A percentile compares a stretch with the other conserved stretches of the same genome.
Evolutionary conservation across 2,113 vertebrate genomes (phyloP).

Genomic region (Catharus bicknelli): DNA sequence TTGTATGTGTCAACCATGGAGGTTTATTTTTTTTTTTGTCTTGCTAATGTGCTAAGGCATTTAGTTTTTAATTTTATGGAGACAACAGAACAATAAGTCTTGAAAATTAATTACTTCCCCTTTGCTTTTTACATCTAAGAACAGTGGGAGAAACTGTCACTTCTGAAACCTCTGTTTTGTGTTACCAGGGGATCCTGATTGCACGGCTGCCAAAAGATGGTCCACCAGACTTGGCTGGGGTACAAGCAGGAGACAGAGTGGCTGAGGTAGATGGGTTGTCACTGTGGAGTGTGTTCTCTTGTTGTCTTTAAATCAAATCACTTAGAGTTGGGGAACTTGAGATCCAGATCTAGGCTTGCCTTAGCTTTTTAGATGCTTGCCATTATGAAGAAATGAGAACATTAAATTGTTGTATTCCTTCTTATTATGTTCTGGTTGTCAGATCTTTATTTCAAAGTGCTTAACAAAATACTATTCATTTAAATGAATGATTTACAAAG

Average conservation of each 20-base stretch:
- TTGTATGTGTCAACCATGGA: background rate
- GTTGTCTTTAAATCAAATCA: background rate
- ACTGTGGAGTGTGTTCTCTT: background rate
- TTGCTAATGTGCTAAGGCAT: background rate
- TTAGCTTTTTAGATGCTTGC: background rate
- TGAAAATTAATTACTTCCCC: constrained; percentile 41
- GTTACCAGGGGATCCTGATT: constrained; percentile 74
- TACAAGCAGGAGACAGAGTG: constrained; percentile 73
- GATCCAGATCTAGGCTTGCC: background rate
- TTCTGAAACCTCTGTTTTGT: constrained; percentile 37
- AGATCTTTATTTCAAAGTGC: background rate
- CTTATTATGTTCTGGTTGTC: background rate
- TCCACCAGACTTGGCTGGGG: constrained; percentile 72
- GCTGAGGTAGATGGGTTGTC: constrained; percentile 70
- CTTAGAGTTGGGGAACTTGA: background rate
- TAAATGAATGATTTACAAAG: background rate
- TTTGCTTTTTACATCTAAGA: background rate
- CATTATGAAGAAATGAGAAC: background rate
- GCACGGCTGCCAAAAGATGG: constrained; percentile 75
- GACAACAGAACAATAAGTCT: background rate
- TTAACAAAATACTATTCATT: constrained; percentile 2
- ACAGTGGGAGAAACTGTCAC: background rate
- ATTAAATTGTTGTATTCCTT: background rate
- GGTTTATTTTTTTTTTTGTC: background rate
- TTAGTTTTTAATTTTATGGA: constrained; percentile 10